These are phyloP conservation scores for Rallus crepitans DNA, from an alignment of 2,797 vertebrate genomes.

Conservation along the genomic window DNA sequence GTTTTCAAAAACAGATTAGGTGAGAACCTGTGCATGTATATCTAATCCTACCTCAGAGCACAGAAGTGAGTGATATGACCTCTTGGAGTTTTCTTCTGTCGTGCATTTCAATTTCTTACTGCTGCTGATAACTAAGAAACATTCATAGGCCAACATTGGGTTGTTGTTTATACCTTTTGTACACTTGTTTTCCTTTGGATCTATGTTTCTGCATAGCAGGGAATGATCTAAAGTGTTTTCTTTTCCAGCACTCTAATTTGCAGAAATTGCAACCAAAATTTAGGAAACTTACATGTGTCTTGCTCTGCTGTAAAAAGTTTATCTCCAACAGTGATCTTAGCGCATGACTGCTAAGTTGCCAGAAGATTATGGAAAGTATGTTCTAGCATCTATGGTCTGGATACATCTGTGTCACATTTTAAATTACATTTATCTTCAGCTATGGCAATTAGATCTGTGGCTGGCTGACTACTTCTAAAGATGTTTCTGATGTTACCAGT, in stretches of 20 bases:
- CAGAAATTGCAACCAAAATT: neutral
- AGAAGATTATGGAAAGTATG: neutral
- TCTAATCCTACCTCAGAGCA: neutral
- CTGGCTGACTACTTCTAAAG: conserved; percentile 47
- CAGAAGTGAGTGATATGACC: neutral
- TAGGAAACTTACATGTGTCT: neutral
- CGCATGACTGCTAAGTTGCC: neutral
- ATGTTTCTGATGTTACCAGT: conserved; percentile 1
- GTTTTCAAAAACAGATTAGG: neutral
- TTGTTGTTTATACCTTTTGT: neutral
- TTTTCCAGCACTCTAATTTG: neutral
- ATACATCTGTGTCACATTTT: conserved; percentile 39
- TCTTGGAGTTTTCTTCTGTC: neutral
- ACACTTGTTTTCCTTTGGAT: neutral
- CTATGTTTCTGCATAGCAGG: neutral
- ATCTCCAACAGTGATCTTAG: neutral
- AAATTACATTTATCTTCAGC: conserved; percentile 44
- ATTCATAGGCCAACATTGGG: neutral
- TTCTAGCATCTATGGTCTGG: neutral
- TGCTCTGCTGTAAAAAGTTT: neutral
- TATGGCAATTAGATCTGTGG: conserved; percentile 16
- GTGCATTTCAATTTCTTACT: neutral
- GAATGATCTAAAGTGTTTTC: neutral
- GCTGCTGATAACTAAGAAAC: neutral
- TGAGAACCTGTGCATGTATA: neutral